Conservation (phyloP, 2,113 vertebrate genomes). For the Micromys minutus region DNA sequence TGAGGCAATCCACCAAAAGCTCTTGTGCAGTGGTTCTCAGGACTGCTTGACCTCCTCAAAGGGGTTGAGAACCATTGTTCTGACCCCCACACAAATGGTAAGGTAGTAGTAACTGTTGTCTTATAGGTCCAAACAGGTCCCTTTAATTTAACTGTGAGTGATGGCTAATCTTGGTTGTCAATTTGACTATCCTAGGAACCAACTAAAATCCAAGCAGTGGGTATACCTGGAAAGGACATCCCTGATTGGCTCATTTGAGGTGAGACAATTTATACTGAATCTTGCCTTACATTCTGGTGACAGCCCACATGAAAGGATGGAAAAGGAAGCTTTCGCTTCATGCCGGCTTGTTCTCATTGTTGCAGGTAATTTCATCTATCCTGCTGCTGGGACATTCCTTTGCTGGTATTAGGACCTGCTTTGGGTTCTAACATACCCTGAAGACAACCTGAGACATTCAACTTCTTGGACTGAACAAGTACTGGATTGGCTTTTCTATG, state of each 20-base stretch:
- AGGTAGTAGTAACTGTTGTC: not conserved
- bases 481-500: not conserved
- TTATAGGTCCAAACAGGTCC: not conserved
- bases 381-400: not conserved
- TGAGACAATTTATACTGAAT: not conserved
- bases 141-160: not conserved
- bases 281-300: not conserved
- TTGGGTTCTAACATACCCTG: not conserved
- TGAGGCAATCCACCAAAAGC: not conserved
- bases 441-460: not conserved
- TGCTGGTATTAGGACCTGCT: not conserved
- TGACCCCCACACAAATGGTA: not conserved
- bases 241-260: not conserved
- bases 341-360: not conserved
- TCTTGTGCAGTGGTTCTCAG: not conserved
- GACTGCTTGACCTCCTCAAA: no score
- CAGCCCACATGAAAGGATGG: not conserved
- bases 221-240: not conserved
- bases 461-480: not conserved
- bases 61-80: not conserved
- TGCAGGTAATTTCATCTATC: not conserved
- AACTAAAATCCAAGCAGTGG: not conserved
- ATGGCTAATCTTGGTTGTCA: not conserved
- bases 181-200: not conserved
- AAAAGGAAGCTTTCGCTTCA: not conserved